Conservation (phyloP, 2,888 invertebrate genomes). For the Ramazzottius varieornatus region DNA sequence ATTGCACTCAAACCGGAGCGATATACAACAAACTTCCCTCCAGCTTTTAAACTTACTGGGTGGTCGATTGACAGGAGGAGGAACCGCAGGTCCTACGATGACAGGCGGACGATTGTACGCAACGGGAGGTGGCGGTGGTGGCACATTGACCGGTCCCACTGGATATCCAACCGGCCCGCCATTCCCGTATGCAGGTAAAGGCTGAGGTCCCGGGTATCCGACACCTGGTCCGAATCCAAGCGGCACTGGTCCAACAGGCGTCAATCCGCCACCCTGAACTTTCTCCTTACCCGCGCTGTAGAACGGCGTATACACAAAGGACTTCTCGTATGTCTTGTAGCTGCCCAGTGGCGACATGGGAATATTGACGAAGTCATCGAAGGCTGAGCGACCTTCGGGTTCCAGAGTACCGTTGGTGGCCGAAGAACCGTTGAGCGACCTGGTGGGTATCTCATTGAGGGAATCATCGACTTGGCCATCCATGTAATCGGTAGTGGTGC, state of each 20-base stretch:
- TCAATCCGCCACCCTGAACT: neutral
- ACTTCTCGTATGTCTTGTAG: neutral
- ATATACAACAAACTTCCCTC: too few relatives aligned
- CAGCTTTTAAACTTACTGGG: too few relatives aligned
- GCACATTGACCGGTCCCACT: too few relatives aligned
- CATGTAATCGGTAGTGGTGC: too few relatives aligned
- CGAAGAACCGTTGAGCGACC: neutral
- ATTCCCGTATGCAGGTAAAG: too few relatives aligned
- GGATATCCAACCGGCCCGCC: neutral
- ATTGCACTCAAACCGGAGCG: too few relatives aligned
- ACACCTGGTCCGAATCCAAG: too few relatives aligned
- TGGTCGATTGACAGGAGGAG: too few relatives aligned
- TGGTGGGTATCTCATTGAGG: neutral
- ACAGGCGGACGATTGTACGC: too few relatives aligned
- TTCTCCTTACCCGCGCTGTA: neutral
- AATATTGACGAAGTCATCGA: neutral
- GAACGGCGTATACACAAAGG: neutral
- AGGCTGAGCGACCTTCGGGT: neutral
- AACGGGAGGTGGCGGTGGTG: too few relatives aligned
- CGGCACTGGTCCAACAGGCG: neutral
- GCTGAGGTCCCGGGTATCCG: too few relatives aligned
- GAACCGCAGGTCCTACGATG: too few relatives aligned
- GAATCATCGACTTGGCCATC: neutral
- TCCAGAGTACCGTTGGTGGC: neutral
- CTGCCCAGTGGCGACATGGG: constrained; percentile 1